Evolutionary conservation across 2,113 vertebrate genomes (phyloP).

Genomic region (Alectura lathami): DNA sequence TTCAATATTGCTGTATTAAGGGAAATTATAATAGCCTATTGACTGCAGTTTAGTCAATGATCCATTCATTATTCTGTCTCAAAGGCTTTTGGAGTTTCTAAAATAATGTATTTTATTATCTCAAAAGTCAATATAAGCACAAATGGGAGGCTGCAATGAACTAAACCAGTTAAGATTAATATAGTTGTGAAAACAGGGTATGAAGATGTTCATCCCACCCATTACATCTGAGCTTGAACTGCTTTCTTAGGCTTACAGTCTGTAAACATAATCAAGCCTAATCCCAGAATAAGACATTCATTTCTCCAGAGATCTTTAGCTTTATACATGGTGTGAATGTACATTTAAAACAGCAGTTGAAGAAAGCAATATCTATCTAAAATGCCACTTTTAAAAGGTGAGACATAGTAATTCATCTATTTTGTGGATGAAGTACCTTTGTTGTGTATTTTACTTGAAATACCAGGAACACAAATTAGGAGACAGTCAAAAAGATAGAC

Average conservation of each 20-base stretch:
- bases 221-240: not conserved
- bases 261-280: not conserved
- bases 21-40: conserved; percentile 79
- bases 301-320: not conserved
- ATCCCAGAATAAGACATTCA: not conserved
- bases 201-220: not conserved
- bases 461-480: not conserved
- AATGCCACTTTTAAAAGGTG: not conserved
- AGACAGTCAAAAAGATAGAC: not conserved
- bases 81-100: conserved; percentile 61
- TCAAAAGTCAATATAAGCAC: conserved; percentile 70
- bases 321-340: not conserved
- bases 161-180: conserved; percentile 26
- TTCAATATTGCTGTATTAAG: conserved; percentile 75
- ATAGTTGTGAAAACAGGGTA: not conserved
- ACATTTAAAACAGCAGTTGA: not conserved
- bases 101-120: conserved; percentile 76
- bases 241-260: not conserved
- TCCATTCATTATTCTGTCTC: conserved; percentile 73
- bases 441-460: not conserved
- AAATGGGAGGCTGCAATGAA: conserved; percentile 38
- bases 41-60: conserved; percentile 70
- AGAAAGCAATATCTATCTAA: not conserved
- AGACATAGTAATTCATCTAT: not conserved
- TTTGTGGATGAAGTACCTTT: not conserved